Conservation (phyloP, 2,113 vertebrate species). For the Dolichotis patagonum region DNA sequence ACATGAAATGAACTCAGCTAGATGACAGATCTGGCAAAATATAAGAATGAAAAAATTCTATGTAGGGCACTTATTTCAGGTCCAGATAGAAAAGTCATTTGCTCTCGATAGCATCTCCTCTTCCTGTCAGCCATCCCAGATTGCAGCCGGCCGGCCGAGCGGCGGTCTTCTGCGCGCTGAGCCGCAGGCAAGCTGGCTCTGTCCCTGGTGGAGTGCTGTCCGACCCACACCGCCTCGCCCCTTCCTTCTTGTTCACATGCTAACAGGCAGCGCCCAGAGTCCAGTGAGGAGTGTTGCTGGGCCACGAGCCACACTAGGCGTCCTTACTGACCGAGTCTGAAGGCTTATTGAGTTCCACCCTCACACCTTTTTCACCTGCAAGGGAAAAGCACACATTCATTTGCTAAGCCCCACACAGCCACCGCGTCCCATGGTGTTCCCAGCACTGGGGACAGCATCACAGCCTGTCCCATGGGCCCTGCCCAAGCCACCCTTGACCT, state of each 20-base stretch:
- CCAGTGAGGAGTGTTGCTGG: slow-evolving; percentile 81
- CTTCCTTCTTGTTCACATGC: slow-evolving; percentile 85
- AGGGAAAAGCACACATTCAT: slow-evolving; percentile 61
- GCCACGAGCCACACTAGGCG: slow-evolving; percentile 82
- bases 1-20: slow-evolving; percentile 87
- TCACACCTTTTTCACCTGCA: slow-evolving; percentile 95
- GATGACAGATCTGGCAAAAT: slow-evolving; percentile 87
- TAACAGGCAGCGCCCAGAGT: slow-evolving; percentile 82
- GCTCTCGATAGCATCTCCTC: slow-evolving; percentile 82
- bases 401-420: not conserved
- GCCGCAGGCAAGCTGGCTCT: slow-evolving; percentile 79
- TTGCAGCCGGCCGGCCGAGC: not conserved
- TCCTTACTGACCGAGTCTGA: slow-evolving; percentile 92
- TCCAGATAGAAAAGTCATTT: slow-evolving; percentile 85
- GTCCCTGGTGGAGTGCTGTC: slow-evolving; percentile 80
- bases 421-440: not conserved
- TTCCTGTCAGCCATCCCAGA: slow-evolving; percentile 84
- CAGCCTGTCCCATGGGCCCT: not conserved
- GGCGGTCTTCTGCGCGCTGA: not conserved
- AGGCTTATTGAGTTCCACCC: slow-evolving; percentile 95
- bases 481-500: not conserved
- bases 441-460: not conserved
- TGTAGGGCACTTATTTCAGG: slow-evolving; percentile 86
- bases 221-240: slow-evolving; percentile 84
- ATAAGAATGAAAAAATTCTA: slow-evolving; percentile 86